Base-by-base conservation (phyloP, 1,140 invertebrate species). In the Pogonomyrmex californicus region DNA sequence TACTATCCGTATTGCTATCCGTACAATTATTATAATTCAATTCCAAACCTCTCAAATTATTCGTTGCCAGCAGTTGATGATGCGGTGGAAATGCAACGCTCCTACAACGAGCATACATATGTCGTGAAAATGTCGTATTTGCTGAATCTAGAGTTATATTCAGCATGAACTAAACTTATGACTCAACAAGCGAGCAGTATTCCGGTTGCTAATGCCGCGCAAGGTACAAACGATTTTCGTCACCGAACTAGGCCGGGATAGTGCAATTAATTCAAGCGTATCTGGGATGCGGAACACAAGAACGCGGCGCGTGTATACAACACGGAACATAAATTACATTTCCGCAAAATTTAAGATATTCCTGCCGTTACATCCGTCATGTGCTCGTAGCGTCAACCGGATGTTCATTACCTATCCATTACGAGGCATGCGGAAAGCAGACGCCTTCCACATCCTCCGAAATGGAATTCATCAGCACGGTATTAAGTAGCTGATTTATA, bases 331-430 rank as follows among this genome's bases (percentile, higher is more conserved):
- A 62, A 60, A 83, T 36, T 23, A 60, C 17, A 73, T 36, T 58
- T 73, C 30, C 68, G 17, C n/a, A 17, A 49, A 73, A 73, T 75
- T 73, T 83, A 83, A 83, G 68, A 83, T n/a, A 4, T 6, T 58
- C 9, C 5, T 23, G 54, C 33, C 54, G 41, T 60, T 73, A 63
- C 47, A 62, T 33, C 54, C 68, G 54, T 60, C 58, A 47, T 49
- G 38, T n/a, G 12, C 51, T 47, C 66, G 9, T 58, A 60, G 7
- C 41, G n/a, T 23, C 47, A 51, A 38, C 4, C 47, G 41, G 56
- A 83, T 83, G 68, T 83, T 73, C 60, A 60, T 83, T 83, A 71
- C 51, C 51, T 47, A 47, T 83, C 33, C 41, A 49, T 83, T 73
- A 73, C 38, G 12, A 41, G 36, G 7, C 36, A 56, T 12, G 38